A percentile compares a stretch with the other conserved stretches of the same genome.
These are phyloP conservation scores for Parnassius smintheus DNA, from an alignment of 2,888 invertebrate species.

Conservation along the genomic window DNA sequence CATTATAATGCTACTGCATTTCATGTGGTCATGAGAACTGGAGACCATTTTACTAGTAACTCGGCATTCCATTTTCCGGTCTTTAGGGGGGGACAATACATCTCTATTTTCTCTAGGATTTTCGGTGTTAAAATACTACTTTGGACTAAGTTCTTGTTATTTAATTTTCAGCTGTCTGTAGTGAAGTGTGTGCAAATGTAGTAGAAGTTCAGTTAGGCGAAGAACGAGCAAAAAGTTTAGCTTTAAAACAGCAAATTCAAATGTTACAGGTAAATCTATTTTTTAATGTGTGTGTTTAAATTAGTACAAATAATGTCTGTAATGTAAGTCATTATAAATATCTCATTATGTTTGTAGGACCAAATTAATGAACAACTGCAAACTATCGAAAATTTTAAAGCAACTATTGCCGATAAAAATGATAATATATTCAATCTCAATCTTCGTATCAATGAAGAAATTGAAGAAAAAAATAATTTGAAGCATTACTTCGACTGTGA, in stretches of 20 bases:
- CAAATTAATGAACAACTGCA: constrained; percentile 40
- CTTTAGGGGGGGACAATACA: too few relatives aligned
- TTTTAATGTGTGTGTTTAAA: constrained; percentile 24
- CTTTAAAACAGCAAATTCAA: constrained; percentile 59
- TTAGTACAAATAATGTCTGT: not conserved
- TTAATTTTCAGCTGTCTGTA: constrained; percentile 56
- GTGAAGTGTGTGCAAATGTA: constrained; percentile 68
- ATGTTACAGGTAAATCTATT: constrained; percentile 49
- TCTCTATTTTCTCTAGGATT: too few relatives aligned
- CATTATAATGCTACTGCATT: too few relatives aligned
- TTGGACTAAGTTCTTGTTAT: too few relatives aligned
- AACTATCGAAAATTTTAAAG: constrained; percentile 33
- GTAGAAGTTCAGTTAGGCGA: constrained; percentile 70
- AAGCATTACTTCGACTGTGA: constrained; percentile 52
- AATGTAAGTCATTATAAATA: not conserved
- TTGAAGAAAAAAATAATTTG: constrained; percentile 56
- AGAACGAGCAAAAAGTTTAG: constrained; percentile 62
- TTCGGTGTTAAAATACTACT: too few relatives aligned
- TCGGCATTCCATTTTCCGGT: too few relatives aligned
- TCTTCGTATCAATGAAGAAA: constrained; percentile 63
- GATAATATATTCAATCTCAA: constrained; percentile 55
- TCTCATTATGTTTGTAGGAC: constrained; percentile 39
- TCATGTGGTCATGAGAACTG: too few relatives aligned
- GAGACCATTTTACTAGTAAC: too few relatives aligned
- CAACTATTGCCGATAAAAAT: constrained; percentile 52